These are phyloP conservation scores for Odocoileus hemionus DNA, from an alignment of 2,113 vertebrate genomes.

Conservation along the genomic window DNA sequence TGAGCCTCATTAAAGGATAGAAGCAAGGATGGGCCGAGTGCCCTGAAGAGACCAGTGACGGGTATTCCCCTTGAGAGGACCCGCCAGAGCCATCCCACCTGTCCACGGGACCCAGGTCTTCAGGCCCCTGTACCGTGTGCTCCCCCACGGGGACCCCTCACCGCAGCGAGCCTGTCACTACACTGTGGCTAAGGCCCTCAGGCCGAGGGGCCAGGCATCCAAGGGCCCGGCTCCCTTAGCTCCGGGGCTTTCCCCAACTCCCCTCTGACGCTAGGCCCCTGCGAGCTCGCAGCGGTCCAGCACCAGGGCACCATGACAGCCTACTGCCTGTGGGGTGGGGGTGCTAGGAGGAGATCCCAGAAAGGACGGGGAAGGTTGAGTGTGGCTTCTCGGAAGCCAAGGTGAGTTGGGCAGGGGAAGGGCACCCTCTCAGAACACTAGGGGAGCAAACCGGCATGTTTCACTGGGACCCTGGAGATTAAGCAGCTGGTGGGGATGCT, in stretches of 20 bases:
- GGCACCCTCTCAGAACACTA: neutral
- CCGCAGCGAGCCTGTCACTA: neutral
- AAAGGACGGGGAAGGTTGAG: neutral
- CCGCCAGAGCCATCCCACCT: neutral
- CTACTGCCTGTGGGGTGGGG: neutral
- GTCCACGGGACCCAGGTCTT: neutral
- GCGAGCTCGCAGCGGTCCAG: neutral
- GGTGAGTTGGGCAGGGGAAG: rapidly evolving
- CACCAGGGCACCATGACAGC: rapidly evolving
- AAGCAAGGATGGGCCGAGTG: neutral
- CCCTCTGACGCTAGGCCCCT: no score
- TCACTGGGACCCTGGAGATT: neutral
- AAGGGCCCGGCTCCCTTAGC: neutral
- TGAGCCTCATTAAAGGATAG: neutral
- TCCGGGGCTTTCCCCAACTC: neutral
- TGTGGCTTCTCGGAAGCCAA: neutral
- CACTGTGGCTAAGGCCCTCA: neutral
- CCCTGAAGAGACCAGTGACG: neutral
- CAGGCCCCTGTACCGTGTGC: neutral
- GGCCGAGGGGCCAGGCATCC: no score
- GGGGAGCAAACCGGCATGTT: neutral
- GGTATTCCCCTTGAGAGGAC: neutral
- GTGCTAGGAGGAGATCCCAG: neutral
- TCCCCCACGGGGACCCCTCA: neutral
- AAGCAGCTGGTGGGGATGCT: neutral